Evolutionary conservation across 2,797 vertebrate species (phyloP).

Genomic region (Fundulus diaphanus): DNA sequence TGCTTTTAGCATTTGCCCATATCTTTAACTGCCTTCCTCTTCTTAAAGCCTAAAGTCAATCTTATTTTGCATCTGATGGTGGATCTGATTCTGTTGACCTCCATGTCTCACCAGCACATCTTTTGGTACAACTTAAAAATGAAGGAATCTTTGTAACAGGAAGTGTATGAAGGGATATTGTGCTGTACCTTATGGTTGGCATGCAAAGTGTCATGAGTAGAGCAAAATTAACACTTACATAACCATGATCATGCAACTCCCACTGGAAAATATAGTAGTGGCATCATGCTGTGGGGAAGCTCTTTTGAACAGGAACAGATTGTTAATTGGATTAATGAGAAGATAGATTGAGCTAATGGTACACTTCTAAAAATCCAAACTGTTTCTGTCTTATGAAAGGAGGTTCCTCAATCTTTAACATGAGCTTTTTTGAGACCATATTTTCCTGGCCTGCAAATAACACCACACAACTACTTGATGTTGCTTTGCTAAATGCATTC

Average conservation of each 20-base stretch:
- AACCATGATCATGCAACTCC: no score
- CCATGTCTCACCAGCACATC: conserved; percentile 37
- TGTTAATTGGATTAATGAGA: no score
- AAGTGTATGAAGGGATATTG: conserved; percentile 43
- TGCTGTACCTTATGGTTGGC: no score
- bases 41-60: conserved; percentile 58
- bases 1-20: conserved; percentile 46
- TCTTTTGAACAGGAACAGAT: no score
- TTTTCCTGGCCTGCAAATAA: conserved; percentile 62
- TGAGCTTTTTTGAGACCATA: conserved; percentile 67
- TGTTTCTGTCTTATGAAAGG: conserved; percentile 51
- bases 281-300: no score
- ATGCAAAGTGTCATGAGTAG: not conserved
- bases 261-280: no score
- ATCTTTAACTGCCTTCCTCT: conserved; percentile 53
- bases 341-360: no score
- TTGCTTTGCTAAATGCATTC: conserved; percentile 35
- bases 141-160: conserved; percentile 40
- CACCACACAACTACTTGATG: conserved; percentile 62
- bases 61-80: conserved; percentile 64
- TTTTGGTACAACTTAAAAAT: conserved; percentile 49
- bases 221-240: no score
- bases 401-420: conserved; percentile 77
- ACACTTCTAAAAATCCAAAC: no score
- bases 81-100: conserved; percentile 71